Conservation (phyloP, 2,113 vertebrate species). For the Microcebus murinus region DNA sequence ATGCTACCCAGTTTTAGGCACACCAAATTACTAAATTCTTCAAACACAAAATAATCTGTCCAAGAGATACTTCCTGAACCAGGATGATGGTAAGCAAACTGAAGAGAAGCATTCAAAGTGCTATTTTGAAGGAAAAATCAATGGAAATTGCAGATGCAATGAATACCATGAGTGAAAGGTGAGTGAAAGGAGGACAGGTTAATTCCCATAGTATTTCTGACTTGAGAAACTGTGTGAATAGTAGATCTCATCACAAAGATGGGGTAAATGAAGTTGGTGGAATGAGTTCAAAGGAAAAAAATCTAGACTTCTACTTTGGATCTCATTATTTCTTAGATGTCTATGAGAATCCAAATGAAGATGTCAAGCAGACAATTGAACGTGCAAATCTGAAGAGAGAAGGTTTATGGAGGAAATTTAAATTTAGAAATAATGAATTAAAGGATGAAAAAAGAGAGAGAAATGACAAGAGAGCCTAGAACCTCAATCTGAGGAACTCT, state of each 20-base stretch:
- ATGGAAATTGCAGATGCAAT: background rate
- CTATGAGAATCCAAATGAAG: background rate
- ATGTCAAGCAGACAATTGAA: background rate
- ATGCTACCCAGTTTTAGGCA: background rate
- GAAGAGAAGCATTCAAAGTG: background rate
- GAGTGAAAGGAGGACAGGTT: background rate
- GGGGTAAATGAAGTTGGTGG: background rate
- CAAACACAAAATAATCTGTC: background rate
- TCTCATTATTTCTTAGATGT: slow-evolving; percentile 1
- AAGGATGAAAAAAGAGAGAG: background rate
- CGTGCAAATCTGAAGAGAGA: background rate
- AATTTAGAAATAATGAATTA: background rate
- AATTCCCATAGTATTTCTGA: background rate
- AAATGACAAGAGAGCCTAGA: background rate
- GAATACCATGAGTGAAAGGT: background rate
- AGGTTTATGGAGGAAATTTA: background rate
- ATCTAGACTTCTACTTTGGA: slow-evolving; percentile 16
- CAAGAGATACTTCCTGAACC: background rate
- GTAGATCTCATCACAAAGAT: background rate
- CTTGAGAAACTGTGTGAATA: background rate
- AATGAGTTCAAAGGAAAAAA: background rate
- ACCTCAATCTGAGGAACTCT: background rate
- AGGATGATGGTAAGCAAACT: background rate
- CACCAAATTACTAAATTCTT: background rate
- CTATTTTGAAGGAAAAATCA: background rate